Evolutionary conservation across 2,113 vertebrate species (phyloP).

Genomic region (Naja naja): DNA sequence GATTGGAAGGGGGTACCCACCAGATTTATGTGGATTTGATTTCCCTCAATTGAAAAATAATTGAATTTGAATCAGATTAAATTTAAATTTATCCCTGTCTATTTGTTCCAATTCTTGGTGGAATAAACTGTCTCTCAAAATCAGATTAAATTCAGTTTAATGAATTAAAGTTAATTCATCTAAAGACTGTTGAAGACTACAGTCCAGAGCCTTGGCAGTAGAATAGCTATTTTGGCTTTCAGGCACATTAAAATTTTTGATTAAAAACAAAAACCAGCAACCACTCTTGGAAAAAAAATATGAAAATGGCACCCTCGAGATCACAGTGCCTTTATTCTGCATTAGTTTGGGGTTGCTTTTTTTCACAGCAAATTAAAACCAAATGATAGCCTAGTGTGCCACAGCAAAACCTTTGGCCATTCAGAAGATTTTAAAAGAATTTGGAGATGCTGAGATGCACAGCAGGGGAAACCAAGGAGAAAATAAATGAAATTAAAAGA

Average conservation of each 20-base stretch:
- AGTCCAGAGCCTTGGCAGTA: neutral
- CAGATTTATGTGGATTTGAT: neutral
- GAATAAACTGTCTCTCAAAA: neutral
- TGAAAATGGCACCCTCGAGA: neutral
- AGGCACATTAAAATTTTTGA: neutral
- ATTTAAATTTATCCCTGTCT: neutral
- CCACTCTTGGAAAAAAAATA: neutral
- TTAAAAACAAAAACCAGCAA: neutral
- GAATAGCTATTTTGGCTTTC: neutral
- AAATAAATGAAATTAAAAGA: constrained; percentile 7
- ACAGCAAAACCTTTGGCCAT: neutral
- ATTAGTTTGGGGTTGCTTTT: neutral
- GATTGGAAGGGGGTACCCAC: neutral
- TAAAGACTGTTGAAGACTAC: neutral
- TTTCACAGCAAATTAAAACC: neutral
- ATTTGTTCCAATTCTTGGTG: neutral
- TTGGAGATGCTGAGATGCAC: neutral
- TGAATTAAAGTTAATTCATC: neutral
- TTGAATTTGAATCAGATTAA: neutral
- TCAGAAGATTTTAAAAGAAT: neutral
- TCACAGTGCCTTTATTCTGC: neutral
- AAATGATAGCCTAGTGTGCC: neutral
- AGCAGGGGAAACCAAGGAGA: neutral
- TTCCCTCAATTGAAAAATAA: neutral
- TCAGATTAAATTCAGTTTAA: neutral